Conservation (phyloP, 2,113 vertebrate species). For the Nerophis lumbriciformis region DNA sequence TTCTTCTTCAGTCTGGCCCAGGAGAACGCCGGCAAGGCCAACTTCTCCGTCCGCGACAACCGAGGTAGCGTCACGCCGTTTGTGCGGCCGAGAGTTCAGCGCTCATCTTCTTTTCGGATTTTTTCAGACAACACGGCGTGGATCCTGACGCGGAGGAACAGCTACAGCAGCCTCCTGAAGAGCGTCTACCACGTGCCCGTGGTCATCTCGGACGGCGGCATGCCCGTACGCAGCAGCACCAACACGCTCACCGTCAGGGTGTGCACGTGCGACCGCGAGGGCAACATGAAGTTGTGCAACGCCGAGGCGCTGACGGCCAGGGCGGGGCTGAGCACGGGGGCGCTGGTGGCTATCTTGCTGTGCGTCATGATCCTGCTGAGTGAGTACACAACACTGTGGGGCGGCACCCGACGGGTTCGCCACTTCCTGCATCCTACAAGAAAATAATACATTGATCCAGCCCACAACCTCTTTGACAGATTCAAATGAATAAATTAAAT, state of each 20-base stretch:
- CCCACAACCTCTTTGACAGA: too few relatives aligned
- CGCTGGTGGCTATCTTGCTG: constrained; percentile 90
- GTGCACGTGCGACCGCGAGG: constrained; percentile 89
- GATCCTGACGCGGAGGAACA: constrained; percentile 81
- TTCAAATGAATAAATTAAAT: too few relatives aligned
- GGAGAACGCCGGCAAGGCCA: constrained; percentile 80
- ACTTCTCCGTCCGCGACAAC: constrained; percentile 92
- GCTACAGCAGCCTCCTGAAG: constrained; percentile 85
- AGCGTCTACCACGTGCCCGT: constrained; percentile 86
- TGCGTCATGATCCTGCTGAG: constrained; percentile 91
- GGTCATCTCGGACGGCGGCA: constrained; percentile 87
- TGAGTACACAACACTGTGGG: constrained; percentile 65
- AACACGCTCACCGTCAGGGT: constrained; percentile 87
- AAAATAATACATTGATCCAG: too few relatives aligned
- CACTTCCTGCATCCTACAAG: too few relatives aligned
- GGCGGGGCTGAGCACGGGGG: constrained; percentile 92
- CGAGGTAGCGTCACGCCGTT: constrained; percentile 73
- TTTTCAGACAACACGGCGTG: constrained; percentile 91
- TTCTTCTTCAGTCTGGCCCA: constrained; percentile 87
- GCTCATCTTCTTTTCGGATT: neutral
- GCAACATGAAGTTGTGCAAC: constrained; percentile 91
- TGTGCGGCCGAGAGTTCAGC: neutral
- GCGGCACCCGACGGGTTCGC: too few relatives aligned
- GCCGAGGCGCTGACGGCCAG: constrained; percentile 85
- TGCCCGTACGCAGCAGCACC: constrained; percentile 89